These are phyloP conservation scores for Grus americana DNA, from an alignment of 2,113 vertebrate species.

Conservation along the genomic window DNA sequence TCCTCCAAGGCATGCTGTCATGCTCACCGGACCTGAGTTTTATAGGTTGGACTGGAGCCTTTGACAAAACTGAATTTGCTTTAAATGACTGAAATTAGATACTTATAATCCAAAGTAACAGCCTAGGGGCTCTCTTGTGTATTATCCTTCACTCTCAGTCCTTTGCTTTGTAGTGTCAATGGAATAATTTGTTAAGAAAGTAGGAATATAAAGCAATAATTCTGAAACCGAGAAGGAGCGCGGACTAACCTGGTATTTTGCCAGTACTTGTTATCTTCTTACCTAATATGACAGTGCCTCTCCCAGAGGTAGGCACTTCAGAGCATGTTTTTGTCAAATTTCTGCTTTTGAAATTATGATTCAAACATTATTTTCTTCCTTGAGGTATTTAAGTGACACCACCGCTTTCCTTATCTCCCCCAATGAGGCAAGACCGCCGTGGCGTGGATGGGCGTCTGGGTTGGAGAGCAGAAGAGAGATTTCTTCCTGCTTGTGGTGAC, in stretches of 20 bases:
- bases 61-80: conserved; percentile 58
- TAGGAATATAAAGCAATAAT: conserved; percentile 47
- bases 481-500: neutral
- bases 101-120: conserved; percentile 60
- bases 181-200: conserved; percentile 60
- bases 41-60: conserved; percentile 49
- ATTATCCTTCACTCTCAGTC: conserved; percentile 42
- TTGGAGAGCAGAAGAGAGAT: neutral
- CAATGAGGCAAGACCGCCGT: neutral
- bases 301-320: neutral
- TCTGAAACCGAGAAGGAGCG: neutral
- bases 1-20: conserved; percentile 37
- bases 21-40: conserved; percentile 17
- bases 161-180: conserved; percentile 47
- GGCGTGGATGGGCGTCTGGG: neutral
- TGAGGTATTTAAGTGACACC: neutral
- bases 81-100: conserved; percentile 65
- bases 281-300: neutral
- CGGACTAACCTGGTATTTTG: neutral
- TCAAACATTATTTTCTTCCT: neutral
- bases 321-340: neutral
- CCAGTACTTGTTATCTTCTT: neutral
- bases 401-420: neutral
- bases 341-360: neutral
- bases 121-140: conserved; percentile 54